Evolutionary conservation across 1,140 invertebrate species (phyloP), one percentile per base, ranked within the genome.

Genomic region (Pantala flavescens): DNA sequence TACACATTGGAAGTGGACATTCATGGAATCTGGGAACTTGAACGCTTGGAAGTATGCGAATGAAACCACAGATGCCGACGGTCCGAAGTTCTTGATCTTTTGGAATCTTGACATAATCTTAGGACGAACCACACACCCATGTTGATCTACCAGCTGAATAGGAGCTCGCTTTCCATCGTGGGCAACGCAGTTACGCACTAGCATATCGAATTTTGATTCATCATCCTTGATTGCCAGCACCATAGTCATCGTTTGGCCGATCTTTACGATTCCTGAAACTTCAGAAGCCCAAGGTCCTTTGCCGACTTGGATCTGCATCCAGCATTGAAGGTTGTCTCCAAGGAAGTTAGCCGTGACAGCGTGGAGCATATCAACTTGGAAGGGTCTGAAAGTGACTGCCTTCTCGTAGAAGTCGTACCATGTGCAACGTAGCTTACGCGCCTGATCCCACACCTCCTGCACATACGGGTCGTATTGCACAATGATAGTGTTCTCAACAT

Each of bases 351-450:
- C 94, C 0, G 94, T 95, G 24, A 96, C 94, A 0, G 94, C 94
- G 80, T 97, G 93, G 76, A 97, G 80, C 93, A 95, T 96, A 81
- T 97, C 94, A 23, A 97, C 94, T 84, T 93, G 92, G 89, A 96
- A 97, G 24, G 94, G 94, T 78, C 93, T 86, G 85, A 97, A 96
- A 12, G 94, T 95, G 24, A 97, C 94, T 0, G 93, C 91, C 82
- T 97, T 97, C 82, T 97, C 94, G 80, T 97, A 97, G 83, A 93
- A 96, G 80, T 96, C 94, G 81, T 96, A 96, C 94, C 94, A 96
- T 9, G 94, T 96, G 82, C 94, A 96, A 70, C 94, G 86, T 12
- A 97, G 82, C 81, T 94, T 94, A 79, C 94, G 86, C 0, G 92
- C 90, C 76, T 86, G 85, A 79, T 87, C 85, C 70, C 91, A 92